Evolutionary conservation across 2,113 vertebrate genomes (phyloP), one percentile per base, ranked within the genome.

Genomic region (Bostrychus sinensis): DNA sequence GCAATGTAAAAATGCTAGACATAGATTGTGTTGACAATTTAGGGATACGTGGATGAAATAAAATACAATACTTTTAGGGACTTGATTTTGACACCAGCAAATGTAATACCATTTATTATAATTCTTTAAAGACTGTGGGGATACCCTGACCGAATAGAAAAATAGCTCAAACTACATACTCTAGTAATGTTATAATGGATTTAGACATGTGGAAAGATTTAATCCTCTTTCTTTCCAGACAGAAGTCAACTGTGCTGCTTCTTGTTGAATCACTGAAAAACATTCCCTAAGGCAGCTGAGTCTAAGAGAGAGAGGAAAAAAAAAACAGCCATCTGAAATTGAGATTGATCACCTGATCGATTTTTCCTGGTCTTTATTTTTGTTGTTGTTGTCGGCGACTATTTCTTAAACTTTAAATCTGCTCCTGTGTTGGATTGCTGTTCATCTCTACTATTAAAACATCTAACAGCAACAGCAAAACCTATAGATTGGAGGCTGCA

Each of bases 281-380:
- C 64, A 74, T 74, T 69, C 78, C 87, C 85, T 19, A 1, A 20
- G 78, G 85, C 72, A 66, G 74, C 64, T 13, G 26, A 56, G 50
- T 34, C 28, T 34, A 38, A 74, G 55, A 36, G n/a, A 37, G 28
- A 68, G 70, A 46, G 38, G 38, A 32, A 45, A 70, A 63, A 32
- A 45, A 20, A 55, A 83, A 81, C 60, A 72, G 59, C 80, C 36
- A 75, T 58, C 72, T 78, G 75, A 88, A 90, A 91, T 88, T 88
- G 90, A 91, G 88, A 92, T 92, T 91, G 90, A 92, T 91, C 81
- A 88, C 23, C 4, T 26, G 72, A 91, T 92, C 76, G 91, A 92
- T 91, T 87, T 87, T 86, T 82, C 71, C 38, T 38, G 25, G 9
- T 20, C 30, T 41, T 67, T 69, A 56, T 66, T 58, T 56, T 59